A percentile compares a stretch with the other conserved stretches of the same genome.
These are phyloP conservation scores for Euclidia mi DNA, from an alignment of 2,888 invertebrate species.

Conservation along the genomic window DNA sequence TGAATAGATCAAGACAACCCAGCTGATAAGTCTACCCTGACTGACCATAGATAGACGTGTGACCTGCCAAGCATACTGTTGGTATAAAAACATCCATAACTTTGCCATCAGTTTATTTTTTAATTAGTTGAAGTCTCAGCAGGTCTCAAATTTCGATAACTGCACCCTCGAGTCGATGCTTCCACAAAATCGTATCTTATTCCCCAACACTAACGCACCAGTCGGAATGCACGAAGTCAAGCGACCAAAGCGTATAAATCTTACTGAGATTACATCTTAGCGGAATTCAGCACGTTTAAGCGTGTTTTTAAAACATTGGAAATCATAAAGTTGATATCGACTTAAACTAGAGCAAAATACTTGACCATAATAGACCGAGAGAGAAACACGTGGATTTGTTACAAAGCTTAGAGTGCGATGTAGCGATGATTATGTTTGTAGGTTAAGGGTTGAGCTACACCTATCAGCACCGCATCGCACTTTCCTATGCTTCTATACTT, in stretches of 20 bases:
- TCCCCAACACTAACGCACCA: slow-evolving; percentile 76
- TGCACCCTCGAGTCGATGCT: slow-evolving; percentile 39
- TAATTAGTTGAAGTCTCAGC: slow-evolving; percentile 38
- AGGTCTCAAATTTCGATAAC: slow-evolving; percentile 46
- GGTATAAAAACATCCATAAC: slow-evolving; percentile 12
- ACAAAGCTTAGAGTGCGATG: slow-evolving; percentile 36
- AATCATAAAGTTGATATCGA: slow-evolving; percentile 34
- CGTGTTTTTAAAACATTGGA: slow-evolving; percentile 45
- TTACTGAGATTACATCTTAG: slow-evolving; percentile 84
- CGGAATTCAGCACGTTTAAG: slow-evolving; percentile 67
- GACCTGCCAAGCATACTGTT: slow-evolving; percentile 31
- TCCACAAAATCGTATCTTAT: slow-evolving; percentile 29
- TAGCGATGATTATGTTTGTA: slow-evolving; percentile 37
- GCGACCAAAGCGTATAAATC: slow-evolving; percentile 85
- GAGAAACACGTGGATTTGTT: slow-evolving; percentile 30
- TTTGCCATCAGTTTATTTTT: slow-evolving; percentile 20
- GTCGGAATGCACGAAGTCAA: slow-evolving; percentile 87
- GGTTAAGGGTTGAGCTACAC: no score
- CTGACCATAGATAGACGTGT: slow-evolving; percentile 37
- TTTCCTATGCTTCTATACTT: no score
- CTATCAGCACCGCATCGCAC: no score
- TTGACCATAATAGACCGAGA: slow-evolving; percentile 41
- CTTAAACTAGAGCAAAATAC: slow-evolving; percentile 39
- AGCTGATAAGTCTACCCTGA: slow-evolving; percentile 65
- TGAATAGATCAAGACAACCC: slow-evolving; percentile 80